Base-by-base conservation (phyloP, 1,140 invertebrate species). In the Sycophila sp. region DNA sequence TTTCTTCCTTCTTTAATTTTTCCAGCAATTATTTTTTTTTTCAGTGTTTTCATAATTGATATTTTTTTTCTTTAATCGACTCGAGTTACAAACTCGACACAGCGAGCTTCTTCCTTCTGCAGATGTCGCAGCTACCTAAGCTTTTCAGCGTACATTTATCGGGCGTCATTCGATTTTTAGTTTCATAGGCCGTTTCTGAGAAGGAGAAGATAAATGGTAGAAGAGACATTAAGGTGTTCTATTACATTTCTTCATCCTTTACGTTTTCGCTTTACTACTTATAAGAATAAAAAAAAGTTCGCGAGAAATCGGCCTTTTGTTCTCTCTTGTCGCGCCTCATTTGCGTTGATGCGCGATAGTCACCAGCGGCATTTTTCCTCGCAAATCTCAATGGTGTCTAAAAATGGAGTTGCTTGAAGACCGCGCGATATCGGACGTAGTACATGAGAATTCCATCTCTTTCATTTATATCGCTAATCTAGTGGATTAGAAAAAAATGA, bases 31-130 rank as follows among this genome's bases (percentile, higher is more conserved):
- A 58, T 67, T 30, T 51, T 26, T 30, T 56, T 36, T 38, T 53
- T 45, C 55, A 45, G 63, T n/a, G n/a, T 67, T 73, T 69, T 30
- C 53, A 59, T 42, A 69, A 73, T 60, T 51, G 4, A 65, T 65
- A 28, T n/a, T n/a, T 65, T 11, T 36, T 45, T 53, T 45, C 34
- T 68, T 49, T 17, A 53, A 26, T 62, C 28, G 28, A 30, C 32
- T 58, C 26, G 17, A 19, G n/a, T 34, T 17, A 19, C 3, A 59
- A 53, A 60, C 13, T 53, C 17, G n/a, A 32, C 58, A 7, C 11
- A 34, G 42, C 60, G 17, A 34, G 38, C 11, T 63, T 56, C 24
- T 45, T 11, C 47, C 11, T 24, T 3, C 45, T 8, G 28, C 24
- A 38, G 34, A 63, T 69, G 56, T 56, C 24, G 17, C 28, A 38